Percentiles rank a stretch among this genome's conserved stretches.
Conservation (phyloP, 2,888 invertebrate genomes). For the Ametastegia equiseti region DNA sequence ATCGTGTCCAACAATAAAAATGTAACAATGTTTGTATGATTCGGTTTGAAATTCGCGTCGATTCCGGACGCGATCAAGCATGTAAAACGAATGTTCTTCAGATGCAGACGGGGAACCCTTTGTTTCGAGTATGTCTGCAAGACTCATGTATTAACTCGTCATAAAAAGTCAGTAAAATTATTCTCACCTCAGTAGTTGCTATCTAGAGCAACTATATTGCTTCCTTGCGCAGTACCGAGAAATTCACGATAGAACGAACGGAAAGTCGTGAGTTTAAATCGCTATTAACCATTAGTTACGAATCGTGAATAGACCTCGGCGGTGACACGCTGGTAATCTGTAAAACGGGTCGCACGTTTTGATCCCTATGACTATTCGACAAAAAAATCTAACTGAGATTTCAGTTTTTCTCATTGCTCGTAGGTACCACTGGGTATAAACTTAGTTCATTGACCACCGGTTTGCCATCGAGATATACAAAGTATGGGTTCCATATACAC, state of each 20-base stretch:
- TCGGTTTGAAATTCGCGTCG: background rate
- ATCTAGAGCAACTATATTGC: background rate
- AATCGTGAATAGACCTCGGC: slow-evolving; percentile 2
- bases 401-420: slow-evolving; percentile 35
- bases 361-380: background rate
- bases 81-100: background rate
- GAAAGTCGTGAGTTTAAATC: background rate
- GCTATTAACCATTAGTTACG: slow-evolving; percentile 2
- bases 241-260: background rate
- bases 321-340: slow-evolving; percentile 7
- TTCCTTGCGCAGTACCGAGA: slow-evolving; percentile 4
- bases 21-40: background rate
- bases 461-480: slow-evolving; percentile 22
- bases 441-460: slow-evolving; percentile 41
- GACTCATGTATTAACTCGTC: slow-evolving; percentile 16
- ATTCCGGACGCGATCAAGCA: background rate
- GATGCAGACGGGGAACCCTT: background rate
- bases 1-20: background rate
- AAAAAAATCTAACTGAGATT: background rate
- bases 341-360: slow-evolving; percentile 5
- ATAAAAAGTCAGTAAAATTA: background rate
- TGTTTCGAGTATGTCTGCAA: background rate
- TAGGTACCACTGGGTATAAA: slow-evolving; percentile 35
- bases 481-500: background rate
- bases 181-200: slow-evolving; percentile 6